A percentile compares a stretch with the other conserved stretches of the same genome.
These are phyloP conservation scores for Oligia fasciuncula DNA, from an alignment of 2,888 invertebrate species.

Conservation along the genomic window DNA sequence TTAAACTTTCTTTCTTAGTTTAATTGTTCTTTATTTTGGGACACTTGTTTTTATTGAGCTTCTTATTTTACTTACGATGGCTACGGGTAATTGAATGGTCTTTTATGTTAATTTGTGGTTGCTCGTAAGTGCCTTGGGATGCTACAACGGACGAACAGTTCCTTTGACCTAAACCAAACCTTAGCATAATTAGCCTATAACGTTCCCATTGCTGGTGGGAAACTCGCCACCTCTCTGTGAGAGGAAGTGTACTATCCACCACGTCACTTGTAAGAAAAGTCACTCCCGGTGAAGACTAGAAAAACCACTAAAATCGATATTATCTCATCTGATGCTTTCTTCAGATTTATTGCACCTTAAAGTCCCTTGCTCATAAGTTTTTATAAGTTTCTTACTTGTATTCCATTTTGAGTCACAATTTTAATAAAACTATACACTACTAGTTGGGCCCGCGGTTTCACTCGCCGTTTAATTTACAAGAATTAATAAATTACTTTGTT, in stretches of 20 bases:
- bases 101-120: constrained; percentile 26
- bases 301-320: background rate
- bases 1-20: constrained; percentile 29
- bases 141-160: background rate
- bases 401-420: background rate
- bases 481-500: background rate
- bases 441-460: background rate
- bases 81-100: constrained; percentile 7
- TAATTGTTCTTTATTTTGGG: constrained; percentile 52
- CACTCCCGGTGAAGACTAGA: background rate
- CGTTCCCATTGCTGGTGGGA: background rate
- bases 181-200: background rate
- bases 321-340: background rate
- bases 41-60: constrained; percentile 27
- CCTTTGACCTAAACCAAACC: background rate
- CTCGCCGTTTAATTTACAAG: background rate
- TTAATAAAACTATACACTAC: background rate
- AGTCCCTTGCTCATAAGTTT: background rate
- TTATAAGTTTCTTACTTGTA: no score
- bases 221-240: background rate
- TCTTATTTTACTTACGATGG: constrained; percentile 5
- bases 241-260: background rate
- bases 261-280: background rate
- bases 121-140: background rate
- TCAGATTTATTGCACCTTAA: background rate